Conservation (phyloP, 2,113 vertebrate species). For the Bolborhynchus lineola region DNA sequence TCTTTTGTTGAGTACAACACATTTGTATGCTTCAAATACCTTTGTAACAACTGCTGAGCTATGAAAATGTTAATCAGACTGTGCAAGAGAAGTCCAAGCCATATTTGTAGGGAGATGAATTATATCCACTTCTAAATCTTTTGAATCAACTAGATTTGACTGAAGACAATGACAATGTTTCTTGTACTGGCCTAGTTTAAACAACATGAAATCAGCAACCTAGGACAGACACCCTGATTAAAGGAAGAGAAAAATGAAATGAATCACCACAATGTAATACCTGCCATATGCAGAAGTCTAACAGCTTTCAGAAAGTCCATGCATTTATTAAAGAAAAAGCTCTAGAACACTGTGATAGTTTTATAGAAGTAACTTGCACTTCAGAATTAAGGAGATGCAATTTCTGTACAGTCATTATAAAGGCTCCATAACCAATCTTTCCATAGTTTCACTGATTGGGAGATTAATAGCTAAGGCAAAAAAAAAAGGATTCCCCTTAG, state of each 20-base stretch:
- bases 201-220: slow-evolving; percentile 14
- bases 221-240: not conserved
- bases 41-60: not conserved
- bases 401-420: not conserved
- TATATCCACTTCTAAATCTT: not conserved
- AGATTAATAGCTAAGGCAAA: not conserved
- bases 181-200: not conserved
- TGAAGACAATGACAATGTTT: not conserved
- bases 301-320: not conserved
- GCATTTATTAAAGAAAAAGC: not conserved
- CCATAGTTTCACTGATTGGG: not conserved
- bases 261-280: not conserved
- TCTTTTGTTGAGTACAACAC: not conserved
- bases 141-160: not conserved
- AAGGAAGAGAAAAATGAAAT: slow-evolving; percentile 8
- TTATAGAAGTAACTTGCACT: not conserved
- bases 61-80: not conserved
- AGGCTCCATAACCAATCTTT: not conserved
- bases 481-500: not conserved
- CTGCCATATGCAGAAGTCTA: not conserved
- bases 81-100: not conserved
- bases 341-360: not conserved
- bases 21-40: not conserved
- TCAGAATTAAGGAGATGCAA: not conserved
- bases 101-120: not conserved